These are phyloP conservation scores for Ooceraea biroi DNA, from an alignment of 1,140 invertebrate species.

Conservation along the genomic window DNA sequence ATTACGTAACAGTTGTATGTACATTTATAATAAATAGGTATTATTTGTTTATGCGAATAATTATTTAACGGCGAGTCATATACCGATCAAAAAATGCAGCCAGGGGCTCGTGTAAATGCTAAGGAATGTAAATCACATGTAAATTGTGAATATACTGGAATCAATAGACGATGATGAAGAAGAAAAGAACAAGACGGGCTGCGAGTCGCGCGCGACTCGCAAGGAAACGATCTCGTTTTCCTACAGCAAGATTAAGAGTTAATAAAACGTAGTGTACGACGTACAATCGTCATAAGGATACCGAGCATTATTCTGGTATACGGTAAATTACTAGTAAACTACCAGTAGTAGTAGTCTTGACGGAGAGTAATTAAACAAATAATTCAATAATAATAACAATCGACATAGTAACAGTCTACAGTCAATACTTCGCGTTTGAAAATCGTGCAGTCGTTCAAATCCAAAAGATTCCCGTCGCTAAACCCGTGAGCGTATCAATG, in stretches of 20 bases:
- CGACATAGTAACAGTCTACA: constrained; percentile 27
- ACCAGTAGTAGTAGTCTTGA: constrained; percentile 36
- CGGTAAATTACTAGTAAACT: no score
- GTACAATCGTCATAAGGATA: constrained; percentile 56
- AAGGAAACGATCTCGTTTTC: constrained; percentile 4
- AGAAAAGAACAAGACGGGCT: constrained; percentile 33
- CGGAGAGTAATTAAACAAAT: constrained; percentile 53
- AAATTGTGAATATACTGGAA: constrained; percentile 65
- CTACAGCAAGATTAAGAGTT: constrained; percentile 18
- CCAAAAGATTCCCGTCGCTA: constrained; percentile 59
- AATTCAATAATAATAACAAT: constrained; percentile 59
- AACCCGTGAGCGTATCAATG: constrained; percentile 60
- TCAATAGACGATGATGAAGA: constrained; percentile 62
- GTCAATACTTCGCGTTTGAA: constrained; percentile 53
- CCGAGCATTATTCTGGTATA: constrained; percentile 33
- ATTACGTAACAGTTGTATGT: constrained; percentile 84
- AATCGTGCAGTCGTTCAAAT: constrained; percentile 59
- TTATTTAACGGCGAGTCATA: constrained; percentile 80
- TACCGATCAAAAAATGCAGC: constrained; percentile 78
- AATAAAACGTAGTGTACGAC: constrained; percentile 54
- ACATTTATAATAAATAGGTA: constrained; percentile 85
- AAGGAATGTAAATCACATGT: constrained; percentile 74
- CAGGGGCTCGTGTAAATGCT: constrained; percentile 70
- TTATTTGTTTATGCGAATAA: constrained; percentile 80
- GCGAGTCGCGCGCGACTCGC: background rate